Conservation (phyloP, 1,140 invertebrate genomes). For the Myzus persicae region DNA sequence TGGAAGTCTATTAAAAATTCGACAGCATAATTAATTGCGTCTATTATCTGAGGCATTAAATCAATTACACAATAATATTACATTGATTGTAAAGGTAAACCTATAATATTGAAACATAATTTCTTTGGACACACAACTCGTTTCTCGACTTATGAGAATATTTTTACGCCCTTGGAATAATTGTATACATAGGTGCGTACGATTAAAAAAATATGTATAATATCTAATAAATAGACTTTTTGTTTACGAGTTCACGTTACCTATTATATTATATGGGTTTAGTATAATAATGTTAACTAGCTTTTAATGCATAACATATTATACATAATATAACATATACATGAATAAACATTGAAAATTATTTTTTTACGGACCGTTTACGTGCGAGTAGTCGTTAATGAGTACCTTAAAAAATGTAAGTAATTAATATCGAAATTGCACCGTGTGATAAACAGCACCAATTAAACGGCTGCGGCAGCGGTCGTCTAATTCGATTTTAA, state of each 20-base stretch:
- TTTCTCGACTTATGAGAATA: not conserved
- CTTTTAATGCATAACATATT: not conserved
- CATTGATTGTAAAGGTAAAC: not conserved
- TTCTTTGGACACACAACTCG: not conserved
- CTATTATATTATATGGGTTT: not conserved
- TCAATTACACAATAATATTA: not conserved
- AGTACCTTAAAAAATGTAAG: conserved; percentile 6
- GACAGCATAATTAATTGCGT: not conserved
- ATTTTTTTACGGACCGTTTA: not conserved
- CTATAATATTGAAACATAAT: not conserved
- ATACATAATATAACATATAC: not conserved
- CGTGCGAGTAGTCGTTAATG: not conserved
- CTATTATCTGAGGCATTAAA: not conserved
- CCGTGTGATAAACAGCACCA: not conserved
- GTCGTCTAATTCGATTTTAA: not conserved
- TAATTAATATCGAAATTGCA: not conserved
- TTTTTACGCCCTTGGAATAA: not conserved
- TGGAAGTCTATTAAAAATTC: not conserved
- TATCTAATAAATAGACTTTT: not conserved
- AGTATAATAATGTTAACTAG: not conserved
- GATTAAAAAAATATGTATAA: not conserved
- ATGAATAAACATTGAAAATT: not conserved
- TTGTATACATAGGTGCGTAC: not conserved
- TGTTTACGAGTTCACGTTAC: not conserved
- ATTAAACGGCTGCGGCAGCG: not conserved